phyloP scores from a whole-genome alignment of 2,888 invertebrate genomes.

The Teinopalpus imperialis region DNA sequence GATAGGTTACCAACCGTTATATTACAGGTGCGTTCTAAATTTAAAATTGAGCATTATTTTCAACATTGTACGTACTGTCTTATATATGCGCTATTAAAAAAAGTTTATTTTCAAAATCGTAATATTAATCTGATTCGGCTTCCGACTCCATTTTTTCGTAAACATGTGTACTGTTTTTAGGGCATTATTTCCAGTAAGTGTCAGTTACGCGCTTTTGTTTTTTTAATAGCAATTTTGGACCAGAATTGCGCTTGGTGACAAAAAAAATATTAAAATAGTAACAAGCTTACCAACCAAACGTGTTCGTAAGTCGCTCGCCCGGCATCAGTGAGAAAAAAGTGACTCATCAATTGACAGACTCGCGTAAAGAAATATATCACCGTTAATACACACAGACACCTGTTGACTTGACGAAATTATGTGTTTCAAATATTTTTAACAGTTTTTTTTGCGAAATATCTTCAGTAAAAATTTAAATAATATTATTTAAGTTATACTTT shows the following conservation, averaged over 20 bases:
- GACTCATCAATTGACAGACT: conserved; percentile 20
- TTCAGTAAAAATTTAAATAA: too few relatives aligned
- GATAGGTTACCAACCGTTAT: conserved; percentile 22
- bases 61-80: conserved; percentile 3
- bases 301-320: conserved; percentile 13
- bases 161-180: not conserved
- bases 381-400: conserved; percentile 1
- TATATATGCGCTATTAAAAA: not conserved
- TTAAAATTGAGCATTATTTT: conserved; percentile 18
- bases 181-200: not conserved
- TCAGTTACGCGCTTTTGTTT: too few relatives aligned
- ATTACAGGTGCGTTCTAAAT: conserved; percentile 26
- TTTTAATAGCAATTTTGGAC: too few relatives aligned
- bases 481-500: too few relatives aligned
- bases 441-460: too few relatives aligned
- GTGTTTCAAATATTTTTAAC: too few relatives aligned
- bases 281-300: conserved; percentile 21
- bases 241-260: too few relatives aligned
- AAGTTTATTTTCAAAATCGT: conserved; percentile 4
- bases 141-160: not conserved
- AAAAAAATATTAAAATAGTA: conserved; percentile 22
- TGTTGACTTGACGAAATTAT: not conserved
- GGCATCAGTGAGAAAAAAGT: conserved; percentile 13
- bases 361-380: conserved; percentile 13
- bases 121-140: not conserved